Percentiles rank a stretch among this genome's conserved stretches.
phyloP scores from a whole-genome alignment of 64 coral and sea anemone species.

The Stylophora pistillata region DNA sequence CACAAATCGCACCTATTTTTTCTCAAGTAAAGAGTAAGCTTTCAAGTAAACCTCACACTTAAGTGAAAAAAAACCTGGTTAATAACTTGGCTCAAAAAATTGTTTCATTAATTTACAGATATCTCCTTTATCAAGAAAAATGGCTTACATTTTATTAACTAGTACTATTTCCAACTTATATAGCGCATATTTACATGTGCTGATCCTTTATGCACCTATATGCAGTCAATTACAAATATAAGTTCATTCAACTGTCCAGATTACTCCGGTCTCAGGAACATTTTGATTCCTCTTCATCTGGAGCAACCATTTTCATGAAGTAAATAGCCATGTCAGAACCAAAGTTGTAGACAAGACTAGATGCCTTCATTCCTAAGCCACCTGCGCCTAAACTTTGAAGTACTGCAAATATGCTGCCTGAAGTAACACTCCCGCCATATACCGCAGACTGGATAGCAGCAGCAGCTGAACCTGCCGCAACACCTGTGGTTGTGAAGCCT shows the following conservation, averaged over 20 bases:
- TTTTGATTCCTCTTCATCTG: not conserved
- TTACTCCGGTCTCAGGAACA: not conserved
- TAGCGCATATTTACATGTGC: no score
- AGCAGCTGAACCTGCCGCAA: not conserved
- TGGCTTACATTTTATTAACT: no score
- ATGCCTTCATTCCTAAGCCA: not conserved
- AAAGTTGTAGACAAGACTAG: not conserved
- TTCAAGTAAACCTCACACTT: no score
- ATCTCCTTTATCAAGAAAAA: no score
- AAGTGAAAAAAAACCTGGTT: no score
- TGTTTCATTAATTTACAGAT: no score
- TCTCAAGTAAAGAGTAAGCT: no score
- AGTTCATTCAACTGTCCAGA: not conserved
- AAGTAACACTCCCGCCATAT: constrained; percentile 2
- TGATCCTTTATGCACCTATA: no score
- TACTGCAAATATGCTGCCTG: not conserved
- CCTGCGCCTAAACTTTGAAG: constrained; percentile 18
- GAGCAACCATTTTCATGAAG: not conserved
- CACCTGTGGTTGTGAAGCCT: not conserved
- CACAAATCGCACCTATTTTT: no score
- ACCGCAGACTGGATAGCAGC: constrained; percentile 7
- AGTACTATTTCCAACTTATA: no score
- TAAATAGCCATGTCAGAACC: not conserved
- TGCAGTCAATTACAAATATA: not conserved
- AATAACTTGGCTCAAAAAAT: no score